phyloP scores from a whole-genome alignment of 2,888 invertebrate species.

The Choreutis nemorana region DNA sequence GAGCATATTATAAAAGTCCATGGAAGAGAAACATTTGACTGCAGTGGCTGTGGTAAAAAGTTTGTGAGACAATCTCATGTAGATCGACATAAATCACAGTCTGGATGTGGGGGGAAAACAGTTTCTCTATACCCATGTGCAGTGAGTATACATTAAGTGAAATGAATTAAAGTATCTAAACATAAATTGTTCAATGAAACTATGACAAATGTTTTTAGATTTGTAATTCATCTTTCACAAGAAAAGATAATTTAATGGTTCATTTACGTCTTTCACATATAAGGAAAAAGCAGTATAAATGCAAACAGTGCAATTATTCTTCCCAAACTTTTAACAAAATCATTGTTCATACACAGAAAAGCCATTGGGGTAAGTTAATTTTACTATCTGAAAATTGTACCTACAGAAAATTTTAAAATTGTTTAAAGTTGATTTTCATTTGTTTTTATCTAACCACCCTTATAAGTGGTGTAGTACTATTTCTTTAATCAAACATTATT shows the following conservation, averaged over 20 bases:
- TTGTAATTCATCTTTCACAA: slow-evolving; percentile 69
- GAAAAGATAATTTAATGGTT: slow-evolving; percentile 79
- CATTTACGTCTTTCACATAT: slow-evolving; percentile 72
- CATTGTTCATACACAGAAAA: slow-evolving; percentile 36
- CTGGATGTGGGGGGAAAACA: slow-evolving; percentile 70
- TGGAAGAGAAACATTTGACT: slow-evolving; percentile 54
- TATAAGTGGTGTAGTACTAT: no score
- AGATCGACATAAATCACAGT: slow-evolving; percentile 72
- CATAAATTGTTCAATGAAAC: slow-evolving; percentile 25
- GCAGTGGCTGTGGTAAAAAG: slow-evolving; percentile 72
- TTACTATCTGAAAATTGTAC: no score
- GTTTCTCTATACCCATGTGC: slow-evolving; percentile 31
- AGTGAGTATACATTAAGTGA: slow-evolving; percentile 23
- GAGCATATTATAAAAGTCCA: slow-evolving; percentile 75
- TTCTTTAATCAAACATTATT: no score
- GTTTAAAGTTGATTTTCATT: no score
- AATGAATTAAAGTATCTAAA: neutral
- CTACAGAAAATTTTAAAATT: no score
- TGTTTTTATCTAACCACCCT: no score
- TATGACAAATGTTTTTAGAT: slow-evolving; percentile 42
- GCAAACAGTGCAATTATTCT: slow-evolving; percentile 35
- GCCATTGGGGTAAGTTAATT: no score
- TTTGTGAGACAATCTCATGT: slow-evolving; percentile 83
- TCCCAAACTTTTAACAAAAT: slow-evolving; percentile 43
- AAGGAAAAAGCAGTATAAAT: slow-evolving; percentile 21